These are phyloP conservation scores for Murina feae DNA, from an alignment of 2,113 vertebrate species.

Conservation along the genomic window DNA sequence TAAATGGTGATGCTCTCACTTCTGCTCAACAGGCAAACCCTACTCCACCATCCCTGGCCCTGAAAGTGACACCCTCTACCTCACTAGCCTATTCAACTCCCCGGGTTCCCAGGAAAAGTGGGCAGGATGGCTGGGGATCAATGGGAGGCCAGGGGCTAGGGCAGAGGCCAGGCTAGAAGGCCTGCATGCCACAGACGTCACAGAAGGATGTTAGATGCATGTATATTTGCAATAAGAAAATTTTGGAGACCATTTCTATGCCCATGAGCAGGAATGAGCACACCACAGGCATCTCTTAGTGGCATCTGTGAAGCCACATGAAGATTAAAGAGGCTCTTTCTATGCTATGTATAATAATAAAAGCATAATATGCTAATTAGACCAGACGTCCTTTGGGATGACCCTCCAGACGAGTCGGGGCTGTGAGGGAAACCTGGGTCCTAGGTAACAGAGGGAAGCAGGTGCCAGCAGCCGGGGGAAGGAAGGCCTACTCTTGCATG, in stretches of 20 bases:
- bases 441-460: too few species aligned
- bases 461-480: too few species aligned
- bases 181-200: fast-evolving
- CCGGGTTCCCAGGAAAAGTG: neutral
- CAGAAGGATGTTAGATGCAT: neutral
- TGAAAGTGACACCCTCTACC: neutral
- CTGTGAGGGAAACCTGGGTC: too few species aligned
- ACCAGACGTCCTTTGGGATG: too few species aligned
- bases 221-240: neutral
- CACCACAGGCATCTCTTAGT: fast-evolving
- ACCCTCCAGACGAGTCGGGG: too few species aligned
- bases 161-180: neutral
- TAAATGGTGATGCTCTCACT: neutral
- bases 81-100: neutral
- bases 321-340: neutral
- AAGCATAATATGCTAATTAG: too few species aligned
- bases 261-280: neutral
- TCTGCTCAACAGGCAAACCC: too few species aligned
- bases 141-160: neutral
- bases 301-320: neutral
- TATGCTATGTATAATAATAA: neutral
- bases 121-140: neutral
- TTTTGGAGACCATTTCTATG: neutral
- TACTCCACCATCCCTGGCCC: neutral
- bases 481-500: too few species aligned